Conservation (phyloP, 2,797 vertebrate species). For the Falco biarmicus region DNA sequence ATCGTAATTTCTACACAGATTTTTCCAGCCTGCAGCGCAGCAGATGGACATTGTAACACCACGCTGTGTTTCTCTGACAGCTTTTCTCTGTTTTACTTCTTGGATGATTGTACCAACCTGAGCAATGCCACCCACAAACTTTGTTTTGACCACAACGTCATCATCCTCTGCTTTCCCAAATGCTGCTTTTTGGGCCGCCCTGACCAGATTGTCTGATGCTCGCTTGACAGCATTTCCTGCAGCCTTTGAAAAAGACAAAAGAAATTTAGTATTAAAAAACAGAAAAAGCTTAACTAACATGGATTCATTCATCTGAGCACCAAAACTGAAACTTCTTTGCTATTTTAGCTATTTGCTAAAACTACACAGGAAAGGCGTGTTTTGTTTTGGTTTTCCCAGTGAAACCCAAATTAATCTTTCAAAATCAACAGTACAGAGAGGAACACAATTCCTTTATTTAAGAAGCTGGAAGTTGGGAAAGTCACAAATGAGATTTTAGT, state of each 20-base stretch:
- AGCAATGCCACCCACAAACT: conserved; percentile 98
- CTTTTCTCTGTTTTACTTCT: neutral
- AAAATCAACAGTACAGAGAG: neutral
- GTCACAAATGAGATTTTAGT: neutral
- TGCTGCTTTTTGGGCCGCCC: conserved; percentile 95
- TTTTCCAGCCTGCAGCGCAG: neutral
- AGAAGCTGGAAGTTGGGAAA: neutral
- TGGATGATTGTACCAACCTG: conserved; percentile 84
- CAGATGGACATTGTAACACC: neutral
- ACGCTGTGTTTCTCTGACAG: neutral
- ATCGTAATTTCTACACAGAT: neutral
- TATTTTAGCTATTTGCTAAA: too few species aligned
- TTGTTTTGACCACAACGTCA: conserved; percentile 95
- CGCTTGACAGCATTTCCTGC: conserved; percentile 97
- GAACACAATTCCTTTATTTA: neutral
- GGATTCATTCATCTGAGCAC: neutral
- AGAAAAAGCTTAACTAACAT: neutral
- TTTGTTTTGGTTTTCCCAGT: neutral
- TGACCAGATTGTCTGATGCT: conserved; percentile 97
- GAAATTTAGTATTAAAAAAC: neutral
- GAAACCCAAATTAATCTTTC: neutral
- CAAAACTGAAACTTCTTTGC: neutral
- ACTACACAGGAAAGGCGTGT: neutral
- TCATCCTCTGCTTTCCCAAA: conserved; percentile 96
- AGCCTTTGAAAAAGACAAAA: conserved; percentile 76